Percentiles rank a stretch among this genome's conserved stretches.
Evolutionary conservation across 2,113 vertebrate genomes (phyloP).

Genomic region (Perca flavescens): DNA sequence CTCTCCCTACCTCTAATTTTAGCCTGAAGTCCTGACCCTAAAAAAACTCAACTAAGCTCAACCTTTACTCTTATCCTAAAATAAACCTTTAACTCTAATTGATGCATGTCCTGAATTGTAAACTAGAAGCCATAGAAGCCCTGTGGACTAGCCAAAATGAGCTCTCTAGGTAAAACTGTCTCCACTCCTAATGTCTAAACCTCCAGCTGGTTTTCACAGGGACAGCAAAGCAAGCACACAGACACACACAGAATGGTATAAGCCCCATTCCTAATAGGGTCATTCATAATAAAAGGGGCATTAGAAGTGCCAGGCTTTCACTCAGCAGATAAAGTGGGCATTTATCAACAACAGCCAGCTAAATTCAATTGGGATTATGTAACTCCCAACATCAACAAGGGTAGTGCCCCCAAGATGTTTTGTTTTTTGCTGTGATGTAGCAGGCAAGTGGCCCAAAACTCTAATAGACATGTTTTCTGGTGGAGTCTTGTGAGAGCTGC

Average conservation of each 20-base stretch:
- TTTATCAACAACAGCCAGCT: slow-evolving; percentile 48
- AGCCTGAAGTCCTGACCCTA: neutral
- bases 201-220: slow-evolving; percentile 31
- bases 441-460: slow-evolving; percentile 10
- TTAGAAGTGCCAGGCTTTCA: slow-evolving; percentile 46
- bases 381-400: slow-evolving; percentile 46
- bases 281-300: slow-evolving; percentile 56
- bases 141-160: neutral
- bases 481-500: slow-evolving; percentile 14
- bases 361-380: slow-evolving; percentile 44
- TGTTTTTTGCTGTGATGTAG: slow-evolving; percentile 48
- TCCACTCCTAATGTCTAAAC: slow-evolving; percentile 13
- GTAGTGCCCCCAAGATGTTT: slow-evolving; percentile 28
- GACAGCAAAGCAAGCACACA: slow-evolving; percentile 20
- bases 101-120: neutral
- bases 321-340: slow-evolving; percentile 42
- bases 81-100: slow-evolving; percentile 2
- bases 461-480: slow-evolving; percentile 8
- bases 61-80: neutral
- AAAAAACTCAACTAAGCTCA: neutral
- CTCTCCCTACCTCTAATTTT: neutral
- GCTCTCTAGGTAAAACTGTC: neutral
- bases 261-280: slow-evolving; percentile 50
- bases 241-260: slow-evolving; percentile 18
- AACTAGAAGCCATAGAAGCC: neutral